Percentiles rank a stretch among this genome's conserved stretches.
Conservation (phyloP, 2,113 vertebrate species). For the Anseranas semipalmata region DNA sequence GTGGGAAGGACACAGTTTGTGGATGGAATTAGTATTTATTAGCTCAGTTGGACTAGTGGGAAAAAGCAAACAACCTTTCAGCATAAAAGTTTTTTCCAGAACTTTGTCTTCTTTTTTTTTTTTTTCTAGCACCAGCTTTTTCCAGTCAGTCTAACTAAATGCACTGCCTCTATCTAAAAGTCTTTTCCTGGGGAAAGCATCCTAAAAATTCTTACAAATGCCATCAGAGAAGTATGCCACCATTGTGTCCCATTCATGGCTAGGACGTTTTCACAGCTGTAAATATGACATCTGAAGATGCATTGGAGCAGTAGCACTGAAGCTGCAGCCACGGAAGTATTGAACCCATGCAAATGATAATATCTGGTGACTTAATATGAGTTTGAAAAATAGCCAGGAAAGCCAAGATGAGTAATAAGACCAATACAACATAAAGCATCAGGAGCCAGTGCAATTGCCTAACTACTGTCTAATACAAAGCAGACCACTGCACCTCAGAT, state of each 20-base stretch:
- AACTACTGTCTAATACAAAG: neutral
- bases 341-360: neutral
- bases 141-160: neutral
- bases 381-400: neutral
- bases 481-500: neutral
- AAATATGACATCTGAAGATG: neutral
- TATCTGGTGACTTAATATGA: neutral
- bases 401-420: neutral
- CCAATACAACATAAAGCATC: neutral
- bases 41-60: neutral
- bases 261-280: neutral
- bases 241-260: accelerated
- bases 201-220: neutral
- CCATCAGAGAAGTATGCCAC: neutral
- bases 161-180: neutral
- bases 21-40: neutral
- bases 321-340: too few relatives aligned
- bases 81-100: neutral
- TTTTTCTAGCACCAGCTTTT: neutral
- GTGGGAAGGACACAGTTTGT: neutral
- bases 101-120: neutral
- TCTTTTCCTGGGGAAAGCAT: neutral
- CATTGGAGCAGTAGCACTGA: neutral
- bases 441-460: neutral
- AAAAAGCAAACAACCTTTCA: neutral